Evolutionary conservation across 2,797 vertebrate genomes (phyloP).

Genomic region (Coendou prehensilis): DNA sequence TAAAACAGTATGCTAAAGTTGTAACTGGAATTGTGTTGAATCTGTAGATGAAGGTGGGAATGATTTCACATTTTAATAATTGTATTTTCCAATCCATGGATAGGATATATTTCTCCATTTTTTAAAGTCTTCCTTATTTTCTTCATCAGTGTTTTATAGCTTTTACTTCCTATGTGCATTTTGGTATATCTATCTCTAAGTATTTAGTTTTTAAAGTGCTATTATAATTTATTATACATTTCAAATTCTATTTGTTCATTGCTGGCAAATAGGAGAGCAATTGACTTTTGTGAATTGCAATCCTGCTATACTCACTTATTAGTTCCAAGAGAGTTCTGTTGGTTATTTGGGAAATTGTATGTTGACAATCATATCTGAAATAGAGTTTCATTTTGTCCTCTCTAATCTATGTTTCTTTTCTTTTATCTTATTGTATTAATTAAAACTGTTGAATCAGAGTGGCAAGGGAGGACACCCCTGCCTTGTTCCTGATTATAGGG

Average conservation of each 20-base stretch:
- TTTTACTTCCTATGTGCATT: background rate
- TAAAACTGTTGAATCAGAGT: conserved; percentile 44
- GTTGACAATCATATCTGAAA: background rate
- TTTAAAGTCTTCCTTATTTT: conserved; percentile 26
- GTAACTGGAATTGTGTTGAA: background rate
- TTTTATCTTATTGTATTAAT: conserved; percentile 29
- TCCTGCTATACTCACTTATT: background rate
- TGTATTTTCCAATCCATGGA: background rate
- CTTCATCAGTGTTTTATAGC: conserved; percentile 6
- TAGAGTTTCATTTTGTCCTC: background rate
- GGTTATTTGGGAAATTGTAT: conserved; percentile 11
- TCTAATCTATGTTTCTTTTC: background rate
- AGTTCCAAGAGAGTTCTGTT: background rate
- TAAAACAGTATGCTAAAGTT: background rate
- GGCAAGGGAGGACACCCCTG: background rate
- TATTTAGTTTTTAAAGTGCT: conserved; percentile 26
- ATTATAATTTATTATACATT: background rate
- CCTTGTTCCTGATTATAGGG: background rate
- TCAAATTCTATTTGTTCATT: conserved; percentile 51
- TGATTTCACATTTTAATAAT: background rate
- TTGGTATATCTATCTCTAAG: background rate
- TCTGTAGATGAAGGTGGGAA: background rate
- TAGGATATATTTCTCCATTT: background rate
- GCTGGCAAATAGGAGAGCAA: conserved; percentile 2
- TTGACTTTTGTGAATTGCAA: conserved; percentile 25